Conservation (phyloP, 2,797 vertebrate species). For the Syngnathus acus region DNA sequence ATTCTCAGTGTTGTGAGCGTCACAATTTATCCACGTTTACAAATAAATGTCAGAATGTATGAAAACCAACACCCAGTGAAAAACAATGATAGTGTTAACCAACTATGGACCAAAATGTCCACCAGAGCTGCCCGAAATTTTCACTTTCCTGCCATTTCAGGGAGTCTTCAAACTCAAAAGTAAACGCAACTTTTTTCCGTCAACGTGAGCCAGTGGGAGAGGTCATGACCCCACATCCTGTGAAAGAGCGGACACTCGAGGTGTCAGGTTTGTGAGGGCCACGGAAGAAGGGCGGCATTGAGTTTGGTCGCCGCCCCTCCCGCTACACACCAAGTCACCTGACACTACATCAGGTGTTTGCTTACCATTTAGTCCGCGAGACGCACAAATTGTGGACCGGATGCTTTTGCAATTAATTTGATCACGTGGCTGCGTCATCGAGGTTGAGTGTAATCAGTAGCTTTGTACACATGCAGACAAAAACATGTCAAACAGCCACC, state of each 20-base stretch:
- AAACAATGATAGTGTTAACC: neutral
- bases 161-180: neutral
- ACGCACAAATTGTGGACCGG: constrained; percentile 7
- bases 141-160: neutral
- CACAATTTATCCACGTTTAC: neutral
- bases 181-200: neutral
- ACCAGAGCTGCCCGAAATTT: neutral
- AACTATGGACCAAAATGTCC: neutral
- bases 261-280: constrained; percentile 33
- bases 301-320: constrained; percentile 36
- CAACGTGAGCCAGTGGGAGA: constrained; percentile 6
- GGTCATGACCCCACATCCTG: constrained; percentile 2
- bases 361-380: constrained; percentile 46
- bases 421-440: neutral
- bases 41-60: neutral
- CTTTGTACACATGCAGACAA: neutral
- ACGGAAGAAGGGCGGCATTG: constrained; percentile 32
- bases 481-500: neutral
- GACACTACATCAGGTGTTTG: constrained; percentile 51
- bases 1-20: neutral
- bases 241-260: constrained; percentile 15
- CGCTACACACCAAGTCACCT: constrained; percentile 52
- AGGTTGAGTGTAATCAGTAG: neutral
- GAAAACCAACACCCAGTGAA: neutral
- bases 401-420: neutral